phyloP scores from a whole-genome alignment of 2,113 vertebrate genomes.

The Ochotona curzoniae region DNA sequence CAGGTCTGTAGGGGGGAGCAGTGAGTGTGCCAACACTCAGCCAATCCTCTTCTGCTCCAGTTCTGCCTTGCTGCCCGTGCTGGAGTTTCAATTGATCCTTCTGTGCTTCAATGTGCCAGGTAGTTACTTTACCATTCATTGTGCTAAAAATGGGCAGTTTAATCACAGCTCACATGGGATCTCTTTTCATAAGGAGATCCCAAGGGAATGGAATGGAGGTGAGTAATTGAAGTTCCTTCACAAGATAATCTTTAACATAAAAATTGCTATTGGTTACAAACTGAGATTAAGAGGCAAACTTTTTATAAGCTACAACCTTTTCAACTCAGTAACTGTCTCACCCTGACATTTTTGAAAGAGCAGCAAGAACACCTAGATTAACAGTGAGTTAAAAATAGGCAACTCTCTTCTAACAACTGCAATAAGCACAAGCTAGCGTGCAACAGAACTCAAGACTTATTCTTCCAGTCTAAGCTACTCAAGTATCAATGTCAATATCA shows the following conservation, averaged over 20 bases:
- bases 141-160: background rate
- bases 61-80: background rate
- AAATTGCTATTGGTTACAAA: constrained; percentile 1
- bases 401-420: background rate
- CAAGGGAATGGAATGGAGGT: background rate
- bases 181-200: background rate
- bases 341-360: background rate
- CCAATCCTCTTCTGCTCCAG: rapidly evolving
- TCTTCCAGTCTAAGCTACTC: background rate
- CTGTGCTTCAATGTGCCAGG: background rate
- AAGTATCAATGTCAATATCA: too few species aligned
- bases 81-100: background rate
- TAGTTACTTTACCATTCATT: background rate
- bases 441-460: background rate
- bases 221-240: constrained; percentile 19
- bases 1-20: too few species aligned
- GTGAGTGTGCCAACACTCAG: rapidly evolving
- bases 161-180: constrained; percentile 7
- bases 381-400: background rate
- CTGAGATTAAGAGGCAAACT: background rate
- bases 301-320: constrained; percentile 26
- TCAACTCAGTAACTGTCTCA: background rate
- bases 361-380: background rate
- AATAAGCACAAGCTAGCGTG: background rate
- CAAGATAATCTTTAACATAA: background rate